These are phyloP conservation scores for Pseudanteris insignis DNA, from an alignment of 2,888 invertebrate genomes.

Conservation along the genomic window DNA sequence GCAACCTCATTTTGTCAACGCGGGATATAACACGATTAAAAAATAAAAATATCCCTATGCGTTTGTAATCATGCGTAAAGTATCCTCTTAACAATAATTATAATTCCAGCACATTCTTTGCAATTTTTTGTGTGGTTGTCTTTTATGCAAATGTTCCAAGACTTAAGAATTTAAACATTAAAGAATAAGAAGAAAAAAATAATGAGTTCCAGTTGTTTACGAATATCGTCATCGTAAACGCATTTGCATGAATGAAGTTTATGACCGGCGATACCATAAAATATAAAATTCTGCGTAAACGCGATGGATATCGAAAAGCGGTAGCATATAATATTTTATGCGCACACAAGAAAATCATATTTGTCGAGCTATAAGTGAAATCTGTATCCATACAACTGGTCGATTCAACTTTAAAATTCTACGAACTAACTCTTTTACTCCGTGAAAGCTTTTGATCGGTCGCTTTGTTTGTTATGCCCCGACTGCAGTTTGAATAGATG, in stretches of 20 bases:
- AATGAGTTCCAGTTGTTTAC: conserved; percentile 14
- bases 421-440: conserved; percentile 49
- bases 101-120: no score
- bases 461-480: conserved; percentile 53
- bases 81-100: no score
- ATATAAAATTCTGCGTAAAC: conserved; percentile 18
- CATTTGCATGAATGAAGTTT: conserved; percentile 16
- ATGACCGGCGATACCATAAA: conserved; percentile 13
- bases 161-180: no score
- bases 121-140: no score
- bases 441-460: conserved; percentile 51
- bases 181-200: conserved; percentile 3
- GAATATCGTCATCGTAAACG: conserved; percentile 15
- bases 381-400: conserved; percentile 27
- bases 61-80: no score
- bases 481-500: conserved; percentile 53
- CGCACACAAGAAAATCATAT: conserved; percentile 21
- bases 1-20: no score
- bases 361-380: conserved; percentile 26
- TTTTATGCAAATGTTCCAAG: no score
- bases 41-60: not conserved
- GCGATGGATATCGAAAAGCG: conserved; percentile 13
- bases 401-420: conserved; percentile 45
- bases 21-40: no score
- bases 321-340: conserved; percentile 19